Evolutionary conservation across 2,113 vertebrate genomes (phyloP), one percentile per base, ranked within the genome.

Genomic region (Megaptera novaeangliae): DNA sequence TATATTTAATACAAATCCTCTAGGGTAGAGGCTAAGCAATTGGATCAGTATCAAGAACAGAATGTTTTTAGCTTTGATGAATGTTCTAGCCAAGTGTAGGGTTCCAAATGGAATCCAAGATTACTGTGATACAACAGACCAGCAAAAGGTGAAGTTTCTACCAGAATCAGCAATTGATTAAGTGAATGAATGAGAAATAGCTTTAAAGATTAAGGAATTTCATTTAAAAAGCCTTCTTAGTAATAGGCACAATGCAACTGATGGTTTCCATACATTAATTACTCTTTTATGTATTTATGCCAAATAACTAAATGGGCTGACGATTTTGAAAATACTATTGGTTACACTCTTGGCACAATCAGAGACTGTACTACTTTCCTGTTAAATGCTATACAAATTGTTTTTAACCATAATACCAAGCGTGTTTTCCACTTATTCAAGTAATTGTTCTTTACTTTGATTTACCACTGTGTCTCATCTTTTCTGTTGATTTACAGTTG

Each of bases 11-110:
- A 97, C 49, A 13, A 97, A 91, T 96, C 92, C 95, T 92, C 94
- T 88, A 90, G 95, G 89, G 80, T 77, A 94, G 94, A 97, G 96
- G 83, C 95, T 98, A 98, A 97, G 91, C 72, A 89, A 91, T 77
- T 98, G 98, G 98, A 98, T 36, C 2, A 75, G 7, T n/a, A 96
- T 97, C 92, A 98, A 97, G 98, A 98, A 98, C 98, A 98, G 95
- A 98, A 98, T 97, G 96, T 98, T 98, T 98, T 91, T 5, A 36
- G 81, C 92, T 97, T 34, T 98, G 97, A 97, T 93, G 92, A 98
- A 95, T 12, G 0, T 81, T 94, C 97, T 96, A 93, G 92, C 86
- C 90, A 97, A 98, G 93, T 12, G n/a, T 59, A 96, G 66, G 61
- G 31, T 97, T 98, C 93, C 77, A 98, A 97, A 96, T 95, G 94